These are phyloP conservation scores for Protobothrops flavoviridis DNA, from an alignment of 2,113 vertebrate species.

Conservation along the genomic window DNA sequence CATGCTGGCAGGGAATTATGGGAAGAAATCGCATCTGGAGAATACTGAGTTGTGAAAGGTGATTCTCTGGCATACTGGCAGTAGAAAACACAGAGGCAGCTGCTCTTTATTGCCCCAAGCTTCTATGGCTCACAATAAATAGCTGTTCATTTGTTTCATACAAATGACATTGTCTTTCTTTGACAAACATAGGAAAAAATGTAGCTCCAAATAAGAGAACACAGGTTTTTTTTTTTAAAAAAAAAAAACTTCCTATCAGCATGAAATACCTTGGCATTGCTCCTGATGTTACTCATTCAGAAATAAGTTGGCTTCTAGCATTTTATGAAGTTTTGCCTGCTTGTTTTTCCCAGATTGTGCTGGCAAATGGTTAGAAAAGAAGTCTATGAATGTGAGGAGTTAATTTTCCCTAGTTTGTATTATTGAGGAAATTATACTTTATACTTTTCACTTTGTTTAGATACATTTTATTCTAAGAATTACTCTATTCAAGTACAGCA, in stretches of 20 bases:
- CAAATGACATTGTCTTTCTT: neutral
- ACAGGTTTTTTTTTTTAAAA: neutral
- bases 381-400: neutral
- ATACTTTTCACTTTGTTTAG: neutral
- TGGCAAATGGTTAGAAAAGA: neutral
- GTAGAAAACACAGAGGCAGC: neutral
- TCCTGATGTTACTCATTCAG: neutral
- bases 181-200: neutral
- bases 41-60: neutral
- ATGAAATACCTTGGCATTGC: neutral
- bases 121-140: neutral
- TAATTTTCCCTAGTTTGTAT: neutral
- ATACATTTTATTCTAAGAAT: neutral
- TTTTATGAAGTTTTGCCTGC: neutral
- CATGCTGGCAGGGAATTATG: neutral
- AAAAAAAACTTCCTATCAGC: neutral
- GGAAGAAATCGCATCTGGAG: neutral
- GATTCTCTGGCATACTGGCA: neutral
- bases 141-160: neutral
- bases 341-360: neutral
- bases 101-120: neutral
- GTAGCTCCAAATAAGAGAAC: neutral
- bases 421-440: neutral
- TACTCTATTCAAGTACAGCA: neutral
- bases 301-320: neutral